Evolutionary conservation across 2,797 vertebrate species (phyloP).

Genomic region (Sus cebifrons): DNA sequence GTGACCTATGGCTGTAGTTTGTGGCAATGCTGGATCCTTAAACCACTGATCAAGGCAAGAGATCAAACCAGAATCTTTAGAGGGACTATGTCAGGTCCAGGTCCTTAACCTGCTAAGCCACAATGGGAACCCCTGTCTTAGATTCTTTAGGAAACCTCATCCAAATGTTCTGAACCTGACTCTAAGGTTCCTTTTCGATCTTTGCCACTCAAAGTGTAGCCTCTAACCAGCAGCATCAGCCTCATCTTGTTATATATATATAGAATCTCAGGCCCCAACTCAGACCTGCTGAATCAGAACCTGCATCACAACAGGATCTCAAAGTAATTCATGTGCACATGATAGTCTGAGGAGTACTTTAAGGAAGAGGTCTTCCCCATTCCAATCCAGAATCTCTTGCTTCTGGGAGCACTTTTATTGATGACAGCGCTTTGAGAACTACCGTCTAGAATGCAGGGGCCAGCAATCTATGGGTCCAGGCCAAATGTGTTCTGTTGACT

Average conservation of each 20-base stretch:
- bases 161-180: background rate
- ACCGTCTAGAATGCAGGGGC: background rate
- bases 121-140: background rate
- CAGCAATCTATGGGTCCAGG: background rate
- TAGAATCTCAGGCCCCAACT: constrained; percentile 8
- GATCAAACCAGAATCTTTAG: too few species aligned
- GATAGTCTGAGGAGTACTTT: background rate
- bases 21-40: too few species aligned
- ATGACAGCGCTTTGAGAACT: background rate
- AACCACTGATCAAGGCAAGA: too few species aligned
- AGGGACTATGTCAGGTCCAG: too few species aligned
- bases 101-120: too few species aligned
- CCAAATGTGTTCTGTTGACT: background rate
- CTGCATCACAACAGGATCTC: background rate
- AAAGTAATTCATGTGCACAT: background rate
- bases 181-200: background rate
- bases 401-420: constrained; percentile 21
- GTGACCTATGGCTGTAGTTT: too few species aligned
- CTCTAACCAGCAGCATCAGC: background rate
- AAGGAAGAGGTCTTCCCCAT: background rate
- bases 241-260: background rate
- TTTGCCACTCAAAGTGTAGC: background rate
- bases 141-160: constrained; percentile 51
- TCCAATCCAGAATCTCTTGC: background rate
- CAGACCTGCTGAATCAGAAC: constrained; percentile 10